Conservation (phyloP, 2,797 vertebrate genomes). For the Enteromius thamalakanensis region DNA sequence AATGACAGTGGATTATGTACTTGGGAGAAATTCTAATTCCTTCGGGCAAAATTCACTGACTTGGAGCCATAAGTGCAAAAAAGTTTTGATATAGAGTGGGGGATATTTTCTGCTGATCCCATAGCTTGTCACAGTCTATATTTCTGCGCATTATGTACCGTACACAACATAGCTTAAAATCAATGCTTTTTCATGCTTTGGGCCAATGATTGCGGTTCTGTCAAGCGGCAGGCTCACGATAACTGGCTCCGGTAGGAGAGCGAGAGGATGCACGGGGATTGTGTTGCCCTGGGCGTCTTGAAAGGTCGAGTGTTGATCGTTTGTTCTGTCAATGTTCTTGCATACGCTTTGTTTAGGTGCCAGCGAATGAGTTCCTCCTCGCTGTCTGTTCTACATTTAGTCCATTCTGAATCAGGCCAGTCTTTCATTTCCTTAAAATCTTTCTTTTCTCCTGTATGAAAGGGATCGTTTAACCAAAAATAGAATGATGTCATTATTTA, state of each 20-base stretch:
- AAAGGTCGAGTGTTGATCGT: slow-evolving; percentile 53
- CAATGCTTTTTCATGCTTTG: slow-evolving; percentile 11
- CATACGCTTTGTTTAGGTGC: slow-evolving; percentile 51
- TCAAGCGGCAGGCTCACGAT: neutral
- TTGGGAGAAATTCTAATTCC: slow-evolving; percentile 33
- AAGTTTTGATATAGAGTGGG: neutral
- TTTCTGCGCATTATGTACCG: neutral
- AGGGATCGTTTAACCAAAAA: slow-evolving; percentile 14
- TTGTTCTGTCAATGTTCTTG: slow-evolving; percentile 33
- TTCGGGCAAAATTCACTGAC: slow-evolving; percentile 25
- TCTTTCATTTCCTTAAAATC: slow-evolving; percentile 19
- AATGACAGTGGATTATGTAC: slow-evolving; percentile 35
- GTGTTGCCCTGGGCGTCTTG: slow-evolving; percentile 48
- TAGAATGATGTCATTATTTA: neutral
- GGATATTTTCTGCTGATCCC: slow-evolving; percentile 18
- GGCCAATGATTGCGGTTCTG: neutral
- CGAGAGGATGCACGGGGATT: slow-evolving; percentile 15
- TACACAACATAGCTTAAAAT: neutral
- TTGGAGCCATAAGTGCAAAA: slow-evolving; percentile 26
- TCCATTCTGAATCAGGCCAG: slow-evolving; percentile 40
- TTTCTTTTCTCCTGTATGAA: neutral
- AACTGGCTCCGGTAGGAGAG: slow-evolving; percentile 13
- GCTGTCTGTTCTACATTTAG: slow-evolving; percentile 47
- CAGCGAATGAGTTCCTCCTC: slow-evolving; percentile 30
- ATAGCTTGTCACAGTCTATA: neutral